Evolutionary conservation across 2,113 vertebrate species (phyloP), one percentile per base, ranked within the genome.

Genomic region (Oncorhynchus kisutch): DNA sequence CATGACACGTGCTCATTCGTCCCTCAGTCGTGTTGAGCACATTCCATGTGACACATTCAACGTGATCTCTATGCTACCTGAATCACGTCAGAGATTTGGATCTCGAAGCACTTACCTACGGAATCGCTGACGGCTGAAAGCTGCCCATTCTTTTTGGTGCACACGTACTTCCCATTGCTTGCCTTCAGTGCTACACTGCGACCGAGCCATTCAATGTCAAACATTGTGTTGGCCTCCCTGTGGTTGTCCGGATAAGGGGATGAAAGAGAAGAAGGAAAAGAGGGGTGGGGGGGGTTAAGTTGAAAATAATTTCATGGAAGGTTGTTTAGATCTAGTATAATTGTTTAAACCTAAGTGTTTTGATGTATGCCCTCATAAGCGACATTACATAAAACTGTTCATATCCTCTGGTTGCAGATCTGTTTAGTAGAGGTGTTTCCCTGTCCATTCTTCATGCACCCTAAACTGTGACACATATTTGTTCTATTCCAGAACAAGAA

Each of bases 141-240:
- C 91, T 99, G 97, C 67, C 97, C 97, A 0, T 98, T 99, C 91
- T 94, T 97, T 93, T 98, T 99, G 77, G 97, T 98, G 86, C 94
- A 96, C 72, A 99, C 92, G 0, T 97, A 99, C 71, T 97, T 98
- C 74, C 96, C 96, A 0, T 98, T 99, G 84, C 94, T 94, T 69
- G 97, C 97, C 16, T 94, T 96, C 75, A 99, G 93, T 27, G 96
- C 96, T 77, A 98, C 94, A 22, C 95, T 93, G 25, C 93, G 92
- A 71, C 95, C 96, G 0, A 93, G 92, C 97, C 97, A 99, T 85
- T 98, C 96, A 13, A 98, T 93, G 78, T 99, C 95, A 34, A 99
- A 99, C 97, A 97, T 95, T 82, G 95, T 95, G 88, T 92, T 95
- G 81, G 93, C 89, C 72, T 94, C 94, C 0, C 97, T 99, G 91